Evolutionary conservation across 2,888 invertebrate genomes (phyloP).

Genomic region (Meta bourneti): DNA sequence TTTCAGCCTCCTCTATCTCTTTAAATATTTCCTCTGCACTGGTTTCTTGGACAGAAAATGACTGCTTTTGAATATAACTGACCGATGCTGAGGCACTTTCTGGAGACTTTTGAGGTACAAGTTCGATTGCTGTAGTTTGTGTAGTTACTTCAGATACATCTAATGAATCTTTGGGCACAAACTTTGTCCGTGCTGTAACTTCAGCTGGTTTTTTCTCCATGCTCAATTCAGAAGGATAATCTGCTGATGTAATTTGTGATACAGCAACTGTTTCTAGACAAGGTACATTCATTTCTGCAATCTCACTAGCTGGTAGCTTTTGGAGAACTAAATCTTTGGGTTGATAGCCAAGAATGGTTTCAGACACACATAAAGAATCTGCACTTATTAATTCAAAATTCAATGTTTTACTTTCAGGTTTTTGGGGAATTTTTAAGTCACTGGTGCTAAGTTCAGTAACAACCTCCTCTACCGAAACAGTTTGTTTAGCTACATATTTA

Average conservation of each 20-base stretch:
- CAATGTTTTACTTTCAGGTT: slow-evolving; percentile 58
- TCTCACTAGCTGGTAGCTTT: slow-evolving; percentile 83
- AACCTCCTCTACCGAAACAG: slow-evolving; percentile 78
- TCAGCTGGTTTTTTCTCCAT: slow-evolving; percentile 71
- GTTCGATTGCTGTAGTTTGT: slow-evolving; percentile 86
- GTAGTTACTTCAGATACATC: slow-evolving; percentile 83
- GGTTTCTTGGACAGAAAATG: slow-evolving; percentile 70
- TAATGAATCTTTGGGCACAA: slow-evolving; percentile 72
- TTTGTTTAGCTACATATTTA: slow-evolving; percentile 83
- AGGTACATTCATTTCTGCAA: slow-evolving; percentile 79
- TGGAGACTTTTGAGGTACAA: slow-evolving; percentile 85
- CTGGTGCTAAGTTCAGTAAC: slow-evolving; percentile 62
- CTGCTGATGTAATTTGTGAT: slow-evolving; percentile 81
- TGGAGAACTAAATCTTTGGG: slow-evolving; percentile 78
- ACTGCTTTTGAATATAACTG: slow-evolving; percentile 68
- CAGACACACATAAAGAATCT: slow-evolving; percentile 72
- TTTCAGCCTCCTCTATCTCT: slow-evolving; percentile 55
- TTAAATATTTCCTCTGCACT: slow-evolving; percentile 68
- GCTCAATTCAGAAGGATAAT: slow-evolving; percentile 80
- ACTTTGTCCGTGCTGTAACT: slow-evolving; percentile 48
- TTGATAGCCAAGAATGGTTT: slow-evolving; percentile 79
- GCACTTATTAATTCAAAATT: slow-evolving; percentile 69
- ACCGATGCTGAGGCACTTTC: slow-evolving; percentile 79
- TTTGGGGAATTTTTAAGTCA: slow-evolving; percentile 61
- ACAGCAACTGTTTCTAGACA: slow-evolving; percentile 81